Base-by-base conservation (phyloP, 1,140 invertebrate genomes). In the Magallana ariakensis region DNA sequence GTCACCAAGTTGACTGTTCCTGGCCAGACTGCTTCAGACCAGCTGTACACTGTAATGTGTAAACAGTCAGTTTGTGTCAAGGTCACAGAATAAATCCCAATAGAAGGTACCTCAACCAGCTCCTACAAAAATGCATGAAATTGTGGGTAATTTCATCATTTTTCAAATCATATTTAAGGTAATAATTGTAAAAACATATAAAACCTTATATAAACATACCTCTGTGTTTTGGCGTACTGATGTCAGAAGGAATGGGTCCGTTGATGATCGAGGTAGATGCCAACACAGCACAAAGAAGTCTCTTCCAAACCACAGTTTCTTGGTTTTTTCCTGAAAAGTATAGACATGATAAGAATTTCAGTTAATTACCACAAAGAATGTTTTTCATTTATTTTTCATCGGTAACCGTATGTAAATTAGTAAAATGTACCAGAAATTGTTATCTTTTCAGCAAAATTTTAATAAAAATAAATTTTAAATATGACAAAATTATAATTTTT, bases 201-300 rank as follows among this genome's bases (percentile, higher is more conserved):
- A 46, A 46, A 46, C 33, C 33, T 46, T 46, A 46, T 46, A 46
- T 46, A 46, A 10, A 9, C 0, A 75, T 75, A 75, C 66, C 66
- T 75, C 66, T 26, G 66, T 75, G 22, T 75, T 75, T 75, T 75
- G 66, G 22, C 66, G 66, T 26, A 95, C 91, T 81, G 94, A 95
- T 4, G 90, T 91, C 15, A 95, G 58, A 10, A 87, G 56, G 85
- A 95, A 93, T 10, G 54, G 22, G 57, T 92, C 90, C 19, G 84
- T 22, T 7, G 83, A 15, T 56, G 22, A 70, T 22, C 46, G 13
- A n/a, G 93, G 92, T 13, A 93, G 86, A 87, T 93, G 96, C 92
- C 97, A 96, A 19, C 98, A 94, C 58, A 98, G 94, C 97, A 97
- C 98, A 94, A 98, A 96, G 88, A 95, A 95, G 95, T 99, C 98